Percentiles rank a stretch among this genome's conserved stretches.
Conservation (phyloP, 1,140 invertebrate genomes). For the Pogonus chalceus region DNA sequence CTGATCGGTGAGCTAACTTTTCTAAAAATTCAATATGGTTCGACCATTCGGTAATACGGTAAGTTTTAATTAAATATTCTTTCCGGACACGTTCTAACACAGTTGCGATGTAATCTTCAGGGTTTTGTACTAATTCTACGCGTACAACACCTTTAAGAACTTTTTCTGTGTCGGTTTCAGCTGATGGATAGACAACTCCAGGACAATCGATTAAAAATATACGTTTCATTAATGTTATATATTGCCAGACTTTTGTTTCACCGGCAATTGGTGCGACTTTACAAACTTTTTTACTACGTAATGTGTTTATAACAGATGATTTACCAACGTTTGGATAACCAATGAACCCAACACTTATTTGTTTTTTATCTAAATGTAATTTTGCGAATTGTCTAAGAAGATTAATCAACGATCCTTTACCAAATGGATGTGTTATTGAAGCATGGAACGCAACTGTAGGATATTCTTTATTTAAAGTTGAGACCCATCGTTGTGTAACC, state of each 20-base stretch:
- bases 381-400: conserved; percentile 90
- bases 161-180: conserved; percentile 88
- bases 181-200: conserved; percentile 92
- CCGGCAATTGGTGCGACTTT: conserved; percentile 98
- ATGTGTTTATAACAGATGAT: conserved; percentile 95
- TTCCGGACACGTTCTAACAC: conserved; percentile 80
- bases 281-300: conserved; percentile 91
- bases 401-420: conserved; percentile 96
- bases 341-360: conserved; percentile 98
- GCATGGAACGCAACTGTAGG: conserved; percentile 98
- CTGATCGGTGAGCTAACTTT: conserved; percentile 73
- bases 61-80: conserved; percentile 88
- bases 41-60: conserved; percentile 73
- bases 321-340: conserved; percentile 99
- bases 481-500: conserved; percentile 95
- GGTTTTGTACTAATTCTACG: conserved; percentile 87
- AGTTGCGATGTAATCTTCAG: conserved; percentile 86
- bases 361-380: conserved; percentile 89
- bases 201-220: conserved; percentile 99
- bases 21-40: conserved; percentile 85
- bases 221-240: conserved; percentile 93
- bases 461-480: conserved; percentile 84
- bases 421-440: conserved; percentile 95
- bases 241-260: conserved; percentile 99
- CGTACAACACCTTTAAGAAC: conserved; percentile 93